Conservation (phyloP, 2,797 vertebrate species). For the Huso huso region DNA sequence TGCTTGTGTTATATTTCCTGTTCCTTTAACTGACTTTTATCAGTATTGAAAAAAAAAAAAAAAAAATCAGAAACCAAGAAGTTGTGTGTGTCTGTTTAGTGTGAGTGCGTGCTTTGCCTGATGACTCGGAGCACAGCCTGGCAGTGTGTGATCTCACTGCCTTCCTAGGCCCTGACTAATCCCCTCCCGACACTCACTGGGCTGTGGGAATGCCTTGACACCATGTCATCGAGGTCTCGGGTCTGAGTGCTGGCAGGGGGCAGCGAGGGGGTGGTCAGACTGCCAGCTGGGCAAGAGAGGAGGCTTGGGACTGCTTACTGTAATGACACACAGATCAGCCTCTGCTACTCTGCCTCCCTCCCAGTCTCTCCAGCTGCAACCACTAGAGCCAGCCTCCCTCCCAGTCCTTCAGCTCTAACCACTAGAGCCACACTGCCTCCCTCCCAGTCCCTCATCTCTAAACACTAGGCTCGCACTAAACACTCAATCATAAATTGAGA, state of each 20-base stretch:
- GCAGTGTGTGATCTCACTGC: background rate
- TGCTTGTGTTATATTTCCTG: too few relatives aligned
- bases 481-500: too few relatives aligned
- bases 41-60: too few relatives aligned
- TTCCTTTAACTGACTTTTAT: too few relatives aligned
- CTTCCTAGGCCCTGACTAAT: background rate
- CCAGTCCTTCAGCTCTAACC: too few relatives aligned
- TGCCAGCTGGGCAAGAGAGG: background rate
- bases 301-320: background rate
- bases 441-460: too few relatives aligned
- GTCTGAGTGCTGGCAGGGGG: constrained; percentile 1
- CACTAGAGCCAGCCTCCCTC: too few relatives aligned
- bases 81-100: background rate
- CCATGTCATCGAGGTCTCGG: background rate
- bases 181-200: background rate
- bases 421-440: too few relatives aligned
- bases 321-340: background rate
- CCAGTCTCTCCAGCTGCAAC: too few relatives aligned
- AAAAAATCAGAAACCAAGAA: too few relatives aligned
- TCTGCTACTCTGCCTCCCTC: too few relatives aligned
- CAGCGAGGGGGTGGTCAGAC: background rate
- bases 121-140: background rate
- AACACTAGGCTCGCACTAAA: too few relatives aligned
- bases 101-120: background rate
- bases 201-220: background rate